Evolutionary conservation across 1,140 invertebrate genomes (phyloP), one percentile per base, ranked within the genome.

Genomic region (Nixonia krombeini): DNA sequence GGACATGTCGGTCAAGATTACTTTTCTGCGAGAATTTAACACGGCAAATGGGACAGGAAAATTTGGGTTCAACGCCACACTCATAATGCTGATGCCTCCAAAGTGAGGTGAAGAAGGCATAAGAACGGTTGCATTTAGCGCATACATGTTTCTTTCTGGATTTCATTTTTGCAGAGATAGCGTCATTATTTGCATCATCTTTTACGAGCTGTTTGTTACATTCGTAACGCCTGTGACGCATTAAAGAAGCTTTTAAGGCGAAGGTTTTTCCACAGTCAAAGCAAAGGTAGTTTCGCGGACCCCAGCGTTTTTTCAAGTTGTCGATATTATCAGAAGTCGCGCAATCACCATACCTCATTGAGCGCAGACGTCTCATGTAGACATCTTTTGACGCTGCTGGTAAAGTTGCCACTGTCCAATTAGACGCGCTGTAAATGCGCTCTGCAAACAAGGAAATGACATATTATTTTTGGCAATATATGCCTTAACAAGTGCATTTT

Each of bases 41-140:
- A 4, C 70, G 72, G 31, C 86, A 87, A 7, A 79, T 52, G n/a
- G 70, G 61, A 56, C 87, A 89, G 1, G 58, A 58, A 64, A 88
- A 88, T 46, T 85, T 81, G 0, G 86, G 86, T 33, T 87, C 85
- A 12, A 87, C 79, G 1, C 87, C 87, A 59, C 89, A 90, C 53
- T 89, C 87, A 40, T 88, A 88, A 33, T 87, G 80, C 41, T 86
- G 78, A 57, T 89, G 88, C 26, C 88, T 74, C 74, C 76, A 81
- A 0, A 88, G 56, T 0, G 82, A 86, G 0, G 85, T 86, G 35
- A 86, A 86, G 10, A 85, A 84, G 0, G 80, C 79, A 49, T 87
- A 88, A 8, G 70, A 74, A 16, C 86, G 81, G 9, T 79, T 78
- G 50, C 88, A 89, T 18, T 81, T 77, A 0, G 66, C 47, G 51